These are phyloP conservation scores for Scotopteryx bipunctaria DNA, from an alignment of 2,888 invertebrate genomes.

Conservation along the genomic window DNA sequence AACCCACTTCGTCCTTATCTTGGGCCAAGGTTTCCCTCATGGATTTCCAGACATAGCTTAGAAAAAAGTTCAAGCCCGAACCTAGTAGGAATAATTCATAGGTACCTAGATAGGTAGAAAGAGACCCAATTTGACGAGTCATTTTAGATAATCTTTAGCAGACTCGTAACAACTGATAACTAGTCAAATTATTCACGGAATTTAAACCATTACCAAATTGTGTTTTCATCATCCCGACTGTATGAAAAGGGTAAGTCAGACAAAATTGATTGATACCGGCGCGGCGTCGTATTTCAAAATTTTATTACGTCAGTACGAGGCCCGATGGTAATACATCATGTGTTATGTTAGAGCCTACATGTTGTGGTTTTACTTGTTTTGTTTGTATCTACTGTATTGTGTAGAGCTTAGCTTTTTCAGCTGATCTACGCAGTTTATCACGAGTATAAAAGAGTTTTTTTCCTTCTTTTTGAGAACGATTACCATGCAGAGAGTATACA, in stretches of 20 bases:
- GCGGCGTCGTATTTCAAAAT: constrained; percentile 41
- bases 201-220: constrained; percentile 21
- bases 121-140: too few relatives aligned
- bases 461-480: too few relatives aligned
- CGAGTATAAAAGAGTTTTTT: too few relatives aligned
- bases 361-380: constrained; percentile 28
- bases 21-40: too few relatives aligned
- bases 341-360: constrained; percentile 8
- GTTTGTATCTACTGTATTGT: constrained; percentile 8
- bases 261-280: constrained; percentile 44
- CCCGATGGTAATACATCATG: constrained; percentile 36
- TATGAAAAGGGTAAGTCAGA: constrained; percentile 40
- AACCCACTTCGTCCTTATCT: too few relatives aligned
- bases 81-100: too few relatives aligned
- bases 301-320: constrained; percentile 36
- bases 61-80: too few relatives aligned
- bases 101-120: too few relatives aligned
- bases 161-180: neutral
- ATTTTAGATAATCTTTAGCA: too few relatives aligned
- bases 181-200: constrained; percentile 12
- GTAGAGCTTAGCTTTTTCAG: neutral
- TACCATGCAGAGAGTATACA: too few relatives aligned
- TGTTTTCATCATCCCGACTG: constrained; percentile 26
- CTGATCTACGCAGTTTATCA: neutral
- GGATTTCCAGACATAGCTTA: too few relatives aligned